Percentiles rank a stretch among this genome's conserved stretches.
Conservation (phyloP, 2,113 vertebrate species). For the Scophthalmus maximus region DNA sequence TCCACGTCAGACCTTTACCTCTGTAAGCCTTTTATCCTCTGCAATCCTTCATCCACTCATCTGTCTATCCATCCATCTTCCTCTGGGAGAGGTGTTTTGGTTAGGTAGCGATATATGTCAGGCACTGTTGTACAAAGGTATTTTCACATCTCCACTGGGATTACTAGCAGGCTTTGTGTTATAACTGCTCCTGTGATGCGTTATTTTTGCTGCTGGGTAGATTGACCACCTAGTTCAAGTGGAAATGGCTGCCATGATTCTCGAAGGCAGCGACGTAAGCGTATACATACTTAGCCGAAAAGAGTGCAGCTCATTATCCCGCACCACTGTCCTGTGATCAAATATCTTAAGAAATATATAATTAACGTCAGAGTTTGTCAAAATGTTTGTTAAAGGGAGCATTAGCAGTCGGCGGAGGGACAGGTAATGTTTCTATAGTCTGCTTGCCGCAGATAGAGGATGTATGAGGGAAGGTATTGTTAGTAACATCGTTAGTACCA, state of each 20-base stretch:
- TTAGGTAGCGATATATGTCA: constrained; percentile 75
- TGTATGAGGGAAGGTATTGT: constrained; percentile 60
- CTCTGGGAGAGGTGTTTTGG: constrained; percentile 71
- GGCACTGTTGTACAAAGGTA: constrained; percentile 66
- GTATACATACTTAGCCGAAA: constrained; percentile 30
- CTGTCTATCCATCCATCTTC: constrained; percentile 71
- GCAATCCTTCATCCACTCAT: constrained; percentile 66
- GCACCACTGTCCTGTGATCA: constrained; percentile 57
- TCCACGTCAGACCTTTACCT: constrained; percentile 73
- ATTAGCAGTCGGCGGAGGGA: constrained; percentile 48
- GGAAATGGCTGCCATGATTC: constrained; percentile 54
- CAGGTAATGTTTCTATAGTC: constrained; percentile 50
- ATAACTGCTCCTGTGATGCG: constrained; percentile 69
- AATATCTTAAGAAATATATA: constrained; percentile 57
- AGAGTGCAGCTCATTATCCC: constrained; percentile 60
- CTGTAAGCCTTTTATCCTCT: constrained; percentile 71
- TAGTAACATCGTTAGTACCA: constrained; percentile 69
- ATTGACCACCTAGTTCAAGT: constrained; percentile 63
- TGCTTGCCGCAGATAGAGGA: constrained; percentile 37
- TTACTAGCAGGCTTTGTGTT: constrained; percentile 62
- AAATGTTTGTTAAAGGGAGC: constrained; percentile 55
- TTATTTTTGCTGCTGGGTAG: constrained; percentile 61
- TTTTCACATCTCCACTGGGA: constrained; percentile 75
- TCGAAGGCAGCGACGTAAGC: constrained; percentile 13
- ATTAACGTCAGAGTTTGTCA: constrained; percentile 64